phyloP scores from a whole-genome alignment of 2,888 invertebrate genomes.

The Ypsolopha sequella region DNA sequence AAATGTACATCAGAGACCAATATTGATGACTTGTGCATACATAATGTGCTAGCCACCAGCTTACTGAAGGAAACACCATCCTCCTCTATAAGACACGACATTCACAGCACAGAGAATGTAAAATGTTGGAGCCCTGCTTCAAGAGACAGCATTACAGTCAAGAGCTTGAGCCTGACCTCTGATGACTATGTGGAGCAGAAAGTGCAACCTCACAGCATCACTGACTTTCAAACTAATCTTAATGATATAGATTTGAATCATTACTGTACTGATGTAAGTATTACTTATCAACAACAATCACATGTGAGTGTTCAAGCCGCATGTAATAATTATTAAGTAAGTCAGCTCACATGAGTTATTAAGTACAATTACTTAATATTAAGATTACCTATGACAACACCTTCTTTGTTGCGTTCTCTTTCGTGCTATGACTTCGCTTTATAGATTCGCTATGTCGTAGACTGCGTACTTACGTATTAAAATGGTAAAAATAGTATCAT shows the following conservation, averaged over 20 bases:
- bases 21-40: constrained; percentile 36
- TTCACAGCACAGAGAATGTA: background rate
- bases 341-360: too few species aligned
- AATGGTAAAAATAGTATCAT: too few species aligned
- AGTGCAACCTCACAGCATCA: constrained; percentile 22
- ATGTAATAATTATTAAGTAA: too few species aligned
- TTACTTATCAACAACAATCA: background rate
- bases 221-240: constrained; percentile 32
- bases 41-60: constrained; percentile 23
- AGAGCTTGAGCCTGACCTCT: constrained; percentile 32
- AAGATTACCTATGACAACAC: too few species aligned
- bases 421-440: too few species aligned
- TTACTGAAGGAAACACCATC: background rate
- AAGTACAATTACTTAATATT: too few species aligned
- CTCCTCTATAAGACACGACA: too few species aligned
- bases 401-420: too few species aligned
- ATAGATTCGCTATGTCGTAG: too few species aligned
- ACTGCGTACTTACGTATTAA: too few species aligned
- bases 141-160: constrained; percentile 21
- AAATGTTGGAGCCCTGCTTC: background rate
- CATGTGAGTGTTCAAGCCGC: too few species aligned
- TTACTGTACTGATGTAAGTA: constrained; percentile 41
- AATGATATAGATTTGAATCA: constrained; percentile 44
- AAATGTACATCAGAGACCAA: constrained; percentile 31
- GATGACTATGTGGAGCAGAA: constrained; percentile 56